These are phyloP conservation scores for Hypercompe scribonia DNA, from an alignment of 2,888 invertebrate species.

Conservation along the genomic window DNA sequence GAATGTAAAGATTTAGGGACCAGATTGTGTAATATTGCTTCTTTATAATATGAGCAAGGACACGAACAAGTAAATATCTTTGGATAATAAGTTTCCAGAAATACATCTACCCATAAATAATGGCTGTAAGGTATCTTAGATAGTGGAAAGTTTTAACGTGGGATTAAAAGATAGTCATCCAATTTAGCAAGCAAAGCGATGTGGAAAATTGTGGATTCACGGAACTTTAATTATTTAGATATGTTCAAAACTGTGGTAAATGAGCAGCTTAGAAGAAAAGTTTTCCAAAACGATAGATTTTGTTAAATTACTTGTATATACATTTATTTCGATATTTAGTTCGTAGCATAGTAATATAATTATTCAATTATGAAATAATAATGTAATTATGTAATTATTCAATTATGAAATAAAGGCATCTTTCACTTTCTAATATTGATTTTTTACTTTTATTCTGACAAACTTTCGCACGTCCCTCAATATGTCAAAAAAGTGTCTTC, in stretches of 20 bases:
- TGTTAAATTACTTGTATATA: slow-evolving; percentile 18
- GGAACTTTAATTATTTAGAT: background rate
- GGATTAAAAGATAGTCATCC: too few relatives aligned
- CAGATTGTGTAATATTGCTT: too few relatives aligned
- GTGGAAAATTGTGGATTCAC: too few relatives aligned
- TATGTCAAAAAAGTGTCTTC: background rate
- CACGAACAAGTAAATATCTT: too few relatives aligned
- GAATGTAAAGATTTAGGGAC: too few relatives aligned
- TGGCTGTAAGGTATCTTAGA: too few relatives aligned
- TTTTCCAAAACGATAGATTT: background rate
- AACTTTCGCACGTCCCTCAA: background rate
- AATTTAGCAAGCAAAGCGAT: too few relatives aligned
- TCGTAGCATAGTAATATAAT: slow-evolving; percentile 9
- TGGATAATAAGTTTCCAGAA: too few relatives aligned
- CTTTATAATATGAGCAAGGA: too few relatives aligned
- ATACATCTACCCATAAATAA: too few relatives aligned
- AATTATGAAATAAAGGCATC: slow-evolving; percentile 32
- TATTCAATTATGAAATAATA: too few relatives aligned
- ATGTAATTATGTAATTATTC: slow-evolving; percentile 28
- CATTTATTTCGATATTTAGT: slow-evolving; percentile 4
- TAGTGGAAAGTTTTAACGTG: too few relatives aligned
- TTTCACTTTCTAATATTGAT: slow-evolving; percentile 10
- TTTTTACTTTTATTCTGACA: background rate
- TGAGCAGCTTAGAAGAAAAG: background rate
- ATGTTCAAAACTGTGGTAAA: background rate